Base-by-base conservation (phyloP, 2,888 invertebrate species). In the Sarcophaga variegata region DNA sequence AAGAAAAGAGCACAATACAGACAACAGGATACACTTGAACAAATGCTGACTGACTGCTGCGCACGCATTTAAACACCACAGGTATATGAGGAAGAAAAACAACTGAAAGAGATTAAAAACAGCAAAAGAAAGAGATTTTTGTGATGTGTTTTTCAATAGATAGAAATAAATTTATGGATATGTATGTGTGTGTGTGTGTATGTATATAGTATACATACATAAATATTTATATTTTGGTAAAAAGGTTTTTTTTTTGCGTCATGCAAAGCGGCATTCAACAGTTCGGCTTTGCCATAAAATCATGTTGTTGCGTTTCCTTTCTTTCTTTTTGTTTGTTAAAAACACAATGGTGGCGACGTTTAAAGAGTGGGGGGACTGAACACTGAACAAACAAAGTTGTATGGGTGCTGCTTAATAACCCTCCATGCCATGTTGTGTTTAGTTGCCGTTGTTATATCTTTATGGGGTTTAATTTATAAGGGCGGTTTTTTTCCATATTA, bases 251-350 rank as follows among this genome's bases (percentile, higher is more conserved):
- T 67, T 67, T 60, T 60, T 49, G 59, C 76, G 63, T 82, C 72
- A 67, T 70, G 27, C 60, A 77, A 84, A 76, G 89, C 91, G 89
- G 90, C 91, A 91, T 91, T 91, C 91, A 91, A 91, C 92, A 91
- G 91, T 91, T 91, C 91, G 91, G 91, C 90, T 89, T 89, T 88
- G 71, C 66, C 66, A 74, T 66, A 83, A 70, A 77, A 86, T 77
- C 86, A 83, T 84, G 79, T 87, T 84, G 81, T 84, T 87, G 84
- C 71, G 81, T 81, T 64, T 66, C 81, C 80, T 78, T 77, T 74
- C 37, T 69, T 59, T 66, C 54, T 75, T 25, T 37, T 71, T 4
- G 17, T 67, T 14, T 10, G 14, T 60, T 10, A 62, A 20, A 20
- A 10, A 20, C 59, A 22, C 3, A 2, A 10, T n/a, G 17, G 25